Conservation (phyloP, 2,113 vertebrate species). For the Oreochromis aureus region DNA sequence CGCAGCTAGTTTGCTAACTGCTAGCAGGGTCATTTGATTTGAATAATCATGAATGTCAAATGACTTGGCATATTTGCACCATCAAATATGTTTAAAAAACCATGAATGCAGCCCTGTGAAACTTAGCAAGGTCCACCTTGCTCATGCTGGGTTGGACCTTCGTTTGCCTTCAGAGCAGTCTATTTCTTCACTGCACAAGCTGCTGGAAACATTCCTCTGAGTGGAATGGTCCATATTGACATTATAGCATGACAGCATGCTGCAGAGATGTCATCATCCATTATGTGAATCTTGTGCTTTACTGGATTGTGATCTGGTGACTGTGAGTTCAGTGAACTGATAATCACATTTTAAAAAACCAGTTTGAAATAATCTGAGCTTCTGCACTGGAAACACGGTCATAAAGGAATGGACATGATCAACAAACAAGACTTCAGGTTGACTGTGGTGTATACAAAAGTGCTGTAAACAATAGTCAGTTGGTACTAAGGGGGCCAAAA, state of each 20-base stretch:
- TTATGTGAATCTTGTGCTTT: background rate
- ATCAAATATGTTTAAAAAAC: background rate
- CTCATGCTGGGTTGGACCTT: background rate
- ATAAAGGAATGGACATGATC: background rate
- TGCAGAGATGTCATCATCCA: background rate
- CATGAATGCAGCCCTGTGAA: background rate
- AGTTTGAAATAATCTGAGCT: background rate
- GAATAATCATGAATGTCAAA: no score
- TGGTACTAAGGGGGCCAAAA: background rate
- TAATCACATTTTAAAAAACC: background rate
- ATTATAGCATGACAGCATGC: background rate
- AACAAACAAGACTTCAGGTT: background rate
- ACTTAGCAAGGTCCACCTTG: background rate
- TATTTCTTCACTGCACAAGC: background rate
- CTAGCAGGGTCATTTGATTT: no score
- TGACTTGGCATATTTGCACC: no score
- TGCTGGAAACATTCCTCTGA: background rate
- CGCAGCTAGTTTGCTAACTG: no score
- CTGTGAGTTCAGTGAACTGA: background rate
- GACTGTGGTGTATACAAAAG: background rate
- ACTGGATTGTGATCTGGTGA: background rate
- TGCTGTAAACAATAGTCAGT: background rate
- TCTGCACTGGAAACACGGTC: background rate
- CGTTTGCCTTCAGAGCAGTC: background rate
- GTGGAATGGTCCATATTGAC: background rate